Conservation (phyloP, 2,888 invertebrate species). For the Dryobota labecula region DNA sequence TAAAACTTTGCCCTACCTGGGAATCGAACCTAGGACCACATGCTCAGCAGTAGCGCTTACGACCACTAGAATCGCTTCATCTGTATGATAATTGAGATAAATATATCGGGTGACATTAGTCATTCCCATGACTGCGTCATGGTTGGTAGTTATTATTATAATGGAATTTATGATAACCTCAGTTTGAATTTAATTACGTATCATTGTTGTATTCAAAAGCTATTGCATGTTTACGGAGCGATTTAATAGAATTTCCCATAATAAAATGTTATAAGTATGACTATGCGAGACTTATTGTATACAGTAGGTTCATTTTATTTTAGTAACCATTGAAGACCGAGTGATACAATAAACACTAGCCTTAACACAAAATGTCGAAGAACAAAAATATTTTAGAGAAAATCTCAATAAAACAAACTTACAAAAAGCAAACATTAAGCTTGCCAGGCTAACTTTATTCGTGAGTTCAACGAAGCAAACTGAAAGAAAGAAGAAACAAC, state of each 20-base stretch:
- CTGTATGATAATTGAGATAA: conserved; percentile 42
- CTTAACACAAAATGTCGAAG: neutral
- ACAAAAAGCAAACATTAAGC: neutral
- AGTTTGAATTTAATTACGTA: conserved; percentile 44
- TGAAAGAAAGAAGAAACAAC: conserved; percentile 45
- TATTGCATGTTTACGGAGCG: neutral
- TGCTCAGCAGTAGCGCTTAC: no score
- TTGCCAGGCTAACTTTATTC: conserved; percentile 35
- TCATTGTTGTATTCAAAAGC: conserved; percentile 21
- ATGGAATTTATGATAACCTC: conserved; percentile 39
- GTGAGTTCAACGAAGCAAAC: conserved; percentile 40
- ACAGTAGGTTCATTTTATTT: neutral
- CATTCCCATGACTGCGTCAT: conserved; percentile 44
- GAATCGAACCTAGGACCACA: no score
- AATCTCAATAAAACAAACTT: conserved; percentile 18
- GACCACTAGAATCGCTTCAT: conserved; percentile 50
- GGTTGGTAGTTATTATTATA: conserved; percentile 34
- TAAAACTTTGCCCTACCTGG: no score
- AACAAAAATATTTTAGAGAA: conserved; percentile 13
- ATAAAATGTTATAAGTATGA: neutral
- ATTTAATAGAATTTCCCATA: neutral
- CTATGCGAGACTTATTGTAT: neutral
- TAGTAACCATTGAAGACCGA: neutral
- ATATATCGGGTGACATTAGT: conserved; percentile 48
- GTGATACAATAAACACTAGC: neutral